phyloP scores from a whole-genome alignment of 2,888 invertebrate genomes.

The Fabriciana adippe region DNA sequence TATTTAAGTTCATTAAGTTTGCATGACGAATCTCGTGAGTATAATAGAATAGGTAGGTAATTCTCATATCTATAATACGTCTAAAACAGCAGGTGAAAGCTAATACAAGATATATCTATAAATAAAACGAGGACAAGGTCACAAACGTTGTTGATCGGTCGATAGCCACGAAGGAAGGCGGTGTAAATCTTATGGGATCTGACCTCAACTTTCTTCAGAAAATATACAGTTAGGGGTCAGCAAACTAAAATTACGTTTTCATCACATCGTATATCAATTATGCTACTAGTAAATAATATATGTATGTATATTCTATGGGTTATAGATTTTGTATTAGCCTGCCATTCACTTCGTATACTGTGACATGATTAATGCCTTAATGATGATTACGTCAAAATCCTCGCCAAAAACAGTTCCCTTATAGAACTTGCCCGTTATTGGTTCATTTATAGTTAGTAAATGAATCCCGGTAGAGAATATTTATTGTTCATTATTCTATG shows the following conservation, averaged over 20 bases:
- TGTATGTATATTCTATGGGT: background rate
- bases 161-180: slow-evolving; percentile 41
- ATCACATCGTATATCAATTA: background rate
- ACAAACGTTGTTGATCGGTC: slow-evolving; percentile 56
- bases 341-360: slow-evolving; percentile 35
- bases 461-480: slow-evolving; percentile 57
- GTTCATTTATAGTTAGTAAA: slow-evolving; percentile 57
- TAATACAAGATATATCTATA: background rate
- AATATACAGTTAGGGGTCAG: background rate
- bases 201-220: slow-evolving; percentile 25
- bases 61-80: too few species aligned
- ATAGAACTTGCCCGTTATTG: slow-evolving; percentile 46
- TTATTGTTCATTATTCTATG: slow-evolving; percentile 47
- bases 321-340: slow-evolving; percentile 24
- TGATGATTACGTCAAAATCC: slow-evolving; percentile 49
- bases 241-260: background rate
- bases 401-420: slow-evolving; percentile 48
- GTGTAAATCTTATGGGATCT: slow-evolving; percentile 53
- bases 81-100: too few species aligned
- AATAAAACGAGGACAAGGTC: slow-evolving; percentile 30
- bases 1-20: too few species aligned
- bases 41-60: too few species aligned
- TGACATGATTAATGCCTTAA: slow-evolving; percentile 62
- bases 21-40: too few species aligned
- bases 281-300: background rate